Percentiles rank a stretch among this genome's conserved stretches.
Conservation (phyloP, 2,113 vertebrate genomes). For the Clarias gariepinus region DNA sequence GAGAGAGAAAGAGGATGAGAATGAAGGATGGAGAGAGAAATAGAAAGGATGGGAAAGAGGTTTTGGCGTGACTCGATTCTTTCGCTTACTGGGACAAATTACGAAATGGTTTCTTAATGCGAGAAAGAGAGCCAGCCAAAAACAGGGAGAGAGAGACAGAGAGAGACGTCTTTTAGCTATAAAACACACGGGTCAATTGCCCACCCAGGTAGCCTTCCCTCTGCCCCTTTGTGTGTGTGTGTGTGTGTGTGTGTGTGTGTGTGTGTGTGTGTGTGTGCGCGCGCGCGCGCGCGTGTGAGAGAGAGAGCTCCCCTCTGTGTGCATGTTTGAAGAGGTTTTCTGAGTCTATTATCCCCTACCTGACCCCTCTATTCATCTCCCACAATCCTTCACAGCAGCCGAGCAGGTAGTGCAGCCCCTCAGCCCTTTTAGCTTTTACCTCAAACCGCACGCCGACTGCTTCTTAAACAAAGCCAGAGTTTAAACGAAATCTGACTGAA, state of each 20-base stretch:
- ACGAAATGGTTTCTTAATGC: conserved; percentile 23
- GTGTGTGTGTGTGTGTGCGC: conserved; percentile 5
- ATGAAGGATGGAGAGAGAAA: conserved; percentile 26
- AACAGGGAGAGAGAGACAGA: not conserved
- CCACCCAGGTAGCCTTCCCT: conserved; percentile 36
- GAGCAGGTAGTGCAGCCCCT: conserved; percentile 43
- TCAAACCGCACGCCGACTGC: not conserved
- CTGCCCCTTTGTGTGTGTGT: conserved; percentile 16
- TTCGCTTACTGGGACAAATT: conserved; percentile 28
- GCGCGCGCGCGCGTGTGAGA: not conserved
- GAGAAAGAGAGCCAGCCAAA: not conserved
- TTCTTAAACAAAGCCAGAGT: conserved; percentile 35
- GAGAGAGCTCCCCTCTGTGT: conserved; percentile 19
- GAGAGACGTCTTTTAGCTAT: conserved; percentile 12
- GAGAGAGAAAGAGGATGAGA: conserved; percentile 19
- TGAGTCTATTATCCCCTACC: conserved; percentile 37
- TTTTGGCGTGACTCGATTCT: not conserved
- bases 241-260: conserved; percentile 30
- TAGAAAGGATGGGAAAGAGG: conserved; percentile 11
- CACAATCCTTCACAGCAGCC: conserved; percentile 46
- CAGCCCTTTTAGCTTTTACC: conserved; percentile 14
- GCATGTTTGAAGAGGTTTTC: conserved; percentile 27
- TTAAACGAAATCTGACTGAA: conserved; percentile 13
- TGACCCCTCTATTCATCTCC: conserved; percentile 50
- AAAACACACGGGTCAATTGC: conserved; percentile 30